phyloP scores from a whole-genome alignment of 1,140 invertebrate genomes.

The Diabrotica virgifera region DNA sequence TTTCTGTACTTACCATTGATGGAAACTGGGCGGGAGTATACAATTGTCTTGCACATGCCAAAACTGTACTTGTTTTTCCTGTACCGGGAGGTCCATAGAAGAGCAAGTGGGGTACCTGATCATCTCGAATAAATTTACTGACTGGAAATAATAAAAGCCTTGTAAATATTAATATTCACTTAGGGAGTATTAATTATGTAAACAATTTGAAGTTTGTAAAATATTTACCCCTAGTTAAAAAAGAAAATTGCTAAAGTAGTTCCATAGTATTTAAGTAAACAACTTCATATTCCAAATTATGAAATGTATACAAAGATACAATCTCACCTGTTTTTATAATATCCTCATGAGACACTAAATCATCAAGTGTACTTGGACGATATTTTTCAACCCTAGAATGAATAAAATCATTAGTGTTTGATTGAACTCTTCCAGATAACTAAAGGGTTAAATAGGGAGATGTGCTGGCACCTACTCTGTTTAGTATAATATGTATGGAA shows the following conservation, averaged over 20 bases:
- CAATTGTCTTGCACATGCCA: slow-evolving; percentile 92
- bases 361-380: slow-evolving; percentile 83
- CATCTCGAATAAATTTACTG: slow-evolving; percentile 86
- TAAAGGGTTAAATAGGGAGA: no score
- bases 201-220: background rate
- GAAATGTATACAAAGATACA: background rate
- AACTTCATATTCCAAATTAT: no score
- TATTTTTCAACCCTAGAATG: slow-evolving; percentile 95
- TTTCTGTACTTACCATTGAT: slow-evolving; percentile 36
- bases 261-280: no score
- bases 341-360: slow-evolving; percentile 95
- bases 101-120: slow-evolving; percentile 92
- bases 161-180: background rate
- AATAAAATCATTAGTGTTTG: slow-evolving; percentile 3
- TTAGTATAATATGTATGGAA: no score
- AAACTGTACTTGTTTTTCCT: slow-evolving; percentile 97
- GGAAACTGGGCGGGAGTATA: slow-evolving; percentile 65
- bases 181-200: background rate
- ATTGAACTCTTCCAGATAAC: no score
- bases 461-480: no score
- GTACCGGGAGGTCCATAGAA: slow-evolving; percentile 99
- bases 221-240: background rate
- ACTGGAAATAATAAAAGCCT: slow-evolving; percentile 65
- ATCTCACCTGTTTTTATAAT: slow-evolving; percentile 90
- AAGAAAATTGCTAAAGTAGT: no score